Evolutionary conservation across 2,888 invertebrate genomes (phyloP).

Genomic region (Cryptocephalus moraei): DNA sequence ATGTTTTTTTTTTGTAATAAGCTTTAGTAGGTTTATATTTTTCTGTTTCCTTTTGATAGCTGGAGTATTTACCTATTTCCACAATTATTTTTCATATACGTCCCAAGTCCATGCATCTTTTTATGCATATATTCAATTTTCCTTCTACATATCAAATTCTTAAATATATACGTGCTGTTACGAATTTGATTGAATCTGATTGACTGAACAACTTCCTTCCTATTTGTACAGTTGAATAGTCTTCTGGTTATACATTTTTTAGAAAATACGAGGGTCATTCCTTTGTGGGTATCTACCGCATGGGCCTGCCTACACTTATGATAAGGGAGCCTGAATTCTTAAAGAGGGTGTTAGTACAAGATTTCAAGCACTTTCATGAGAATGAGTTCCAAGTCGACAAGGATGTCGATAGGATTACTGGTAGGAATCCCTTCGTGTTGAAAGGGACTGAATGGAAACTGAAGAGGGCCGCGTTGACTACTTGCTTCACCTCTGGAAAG

Average conservation of each 20-base stretch:
- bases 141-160: no score
- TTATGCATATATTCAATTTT: no score
- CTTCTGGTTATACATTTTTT: conserved; percentile 6
- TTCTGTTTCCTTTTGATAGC: no score
- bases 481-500: conserved; percentile 41
- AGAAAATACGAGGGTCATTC: conserved; percentile 25
- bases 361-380: conserved; percentile 31
- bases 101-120: no score
- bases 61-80: no score
- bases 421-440: conserved; percentile 39
- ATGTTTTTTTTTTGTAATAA: no score
- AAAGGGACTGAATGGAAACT: conserved; percentile 41
- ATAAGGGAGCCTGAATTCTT: conserved; percentile 30
- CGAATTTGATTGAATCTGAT: no score
- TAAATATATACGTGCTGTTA: no score
- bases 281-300: conserved; percentile 30
- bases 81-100: no score
- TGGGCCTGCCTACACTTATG: conserved; percentile 24
- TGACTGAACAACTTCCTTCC: no score
- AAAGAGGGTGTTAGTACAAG: conserved; percentile 26
- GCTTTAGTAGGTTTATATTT: no score
- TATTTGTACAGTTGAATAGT: no score
- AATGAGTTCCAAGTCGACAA: conserved; percentile 33
- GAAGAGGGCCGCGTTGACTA: conserved; percentile 39
- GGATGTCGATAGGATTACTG: conserved; percentile 37